Percentiles rank a stretch among this genome's conserved stretches.
phyloP scores from a whole-genome alignment of 2,113 vertebrate genomes.

The Amphiprion ocellaris region DNA sequence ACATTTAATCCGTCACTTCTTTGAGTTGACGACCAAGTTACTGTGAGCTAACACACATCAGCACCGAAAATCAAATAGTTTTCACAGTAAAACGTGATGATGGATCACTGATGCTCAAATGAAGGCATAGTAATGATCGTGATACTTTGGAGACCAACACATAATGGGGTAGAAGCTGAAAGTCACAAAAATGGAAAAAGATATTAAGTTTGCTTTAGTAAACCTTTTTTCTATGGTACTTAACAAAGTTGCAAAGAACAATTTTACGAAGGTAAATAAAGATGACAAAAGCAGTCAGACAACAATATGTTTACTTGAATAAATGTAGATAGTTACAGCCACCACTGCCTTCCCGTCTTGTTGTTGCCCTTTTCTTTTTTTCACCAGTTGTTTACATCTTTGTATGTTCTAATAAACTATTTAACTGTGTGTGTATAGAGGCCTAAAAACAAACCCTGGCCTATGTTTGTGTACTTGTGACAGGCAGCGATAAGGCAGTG shows the following conservation, averaged over 20 bases:
- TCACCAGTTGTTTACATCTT: neutral
- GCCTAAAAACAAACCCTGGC: slow-evolving; percentile 24
- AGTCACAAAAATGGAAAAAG: neutral
- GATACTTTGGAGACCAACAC: neutral
- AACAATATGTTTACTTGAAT: too few relatives aligned
- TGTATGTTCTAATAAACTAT: slow-evolving; percentile 21
- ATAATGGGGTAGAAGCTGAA: neutral
- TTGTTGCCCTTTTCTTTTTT: neutral
- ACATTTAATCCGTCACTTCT: too few relatives aligned
- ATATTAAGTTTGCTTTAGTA: too few relatives aligned
- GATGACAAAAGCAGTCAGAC: too few relatives aligned
- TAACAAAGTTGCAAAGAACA: neutral
- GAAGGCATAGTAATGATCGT: neutral
- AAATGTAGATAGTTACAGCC: too few relatives aligned
- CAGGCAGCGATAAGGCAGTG: slow-evolving; percentile 50
- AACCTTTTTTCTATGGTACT: too few relatives aligned
- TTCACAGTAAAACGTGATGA: neutral
- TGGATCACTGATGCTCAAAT: neutral
- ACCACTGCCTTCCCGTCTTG: too few relatives aligned
- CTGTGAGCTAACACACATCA: too few relatives aligned
- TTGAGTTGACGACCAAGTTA: too few relatives aligned
- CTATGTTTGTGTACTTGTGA: slow-evolving; percentile 33
- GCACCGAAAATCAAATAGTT: too few relatives aligned
- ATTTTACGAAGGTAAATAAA: too few relatives aligned
- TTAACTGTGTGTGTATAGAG: slow-evolving; percentile 4